Evolutionary conservation across 53 echinoderm and acorn worm species (phyloP).

Genomic region (Echinarachnius parma): DNA sequence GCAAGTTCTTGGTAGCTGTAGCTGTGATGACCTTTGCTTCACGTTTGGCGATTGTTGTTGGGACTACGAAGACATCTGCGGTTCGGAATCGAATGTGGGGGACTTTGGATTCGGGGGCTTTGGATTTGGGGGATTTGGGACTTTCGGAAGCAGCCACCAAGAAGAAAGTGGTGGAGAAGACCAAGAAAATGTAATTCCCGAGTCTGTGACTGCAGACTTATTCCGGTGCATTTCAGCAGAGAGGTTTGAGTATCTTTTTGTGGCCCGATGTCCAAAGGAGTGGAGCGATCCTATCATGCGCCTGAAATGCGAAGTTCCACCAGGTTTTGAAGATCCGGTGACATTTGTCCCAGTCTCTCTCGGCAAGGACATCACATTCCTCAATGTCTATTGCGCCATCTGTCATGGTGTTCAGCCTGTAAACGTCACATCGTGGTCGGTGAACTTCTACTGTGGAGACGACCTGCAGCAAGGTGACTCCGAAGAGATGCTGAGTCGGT

Average conservation of each 20-base stretch:
- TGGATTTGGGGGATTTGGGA: neutral
- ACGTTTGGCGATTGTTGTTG: conserved; percentile 24
- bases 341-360: conserved; percentile 19
- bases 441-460: neutral
- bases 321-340: neutral
- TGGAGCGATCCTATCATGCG: neutral
- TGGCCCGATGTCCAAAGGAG: conserved; percentile 1
- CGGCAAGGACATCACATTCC: conserved; percentile 1
- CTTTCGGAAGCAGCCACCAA: neutral
- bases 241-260: neutral
- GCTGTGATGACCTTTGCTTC: conserved; percentile 9
- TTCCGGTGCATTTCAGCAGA: neutral
- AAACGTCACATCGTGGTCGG: conserved; percentile 11
- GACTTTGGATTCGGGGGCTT: neutral
- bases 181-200: conserved; percentile 4
- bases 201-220: neutral
- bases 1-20: neutral
- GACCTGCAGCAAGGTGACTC: neutral
- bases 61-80: conserved; percentile 6
- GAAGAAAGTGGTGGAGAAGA: neutral
- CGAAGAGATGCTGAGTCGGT: neutral
- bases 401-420: conserved; percentile 11
- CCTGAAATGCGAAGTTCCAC: neutral
- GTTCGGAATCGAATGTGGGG: neutral
- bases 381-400: conserved; percentile 30